Evolutionary conservation across 2,797 vertebrate genomes (phyloP).

Genomic region (Poeciliopsis infans): DNA sequence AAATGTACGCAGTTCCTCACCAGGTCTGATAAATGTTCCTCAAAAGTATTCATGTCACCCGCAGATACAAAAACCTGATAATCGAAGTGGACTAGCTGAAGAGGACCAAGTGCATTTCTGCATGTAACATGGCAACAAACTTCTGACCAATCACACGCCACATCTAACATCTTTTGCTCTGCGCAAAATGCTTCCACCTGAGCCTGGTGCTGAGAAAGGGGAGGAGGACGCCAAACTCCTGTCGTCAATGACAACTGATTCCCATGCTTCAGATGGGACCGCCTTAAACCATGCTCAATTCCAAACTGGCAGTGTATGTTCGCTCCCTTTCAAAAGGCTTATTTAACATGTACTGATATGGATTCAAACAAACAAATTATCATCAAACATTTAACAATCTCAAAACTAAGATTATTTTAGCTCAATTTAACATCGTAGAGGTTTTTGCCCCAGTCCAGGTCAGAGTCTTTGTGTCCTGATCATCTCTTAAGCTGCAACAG

Average conservation of each 20-base stretch:
- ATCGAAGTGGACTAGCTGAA: too few relatives aligned
- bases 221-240: neutral
- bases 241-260: neutral
- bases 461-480: neutral
- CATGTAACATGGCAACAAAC: neutral
- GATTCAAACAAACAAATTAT: neutral
- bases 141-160: neutral
- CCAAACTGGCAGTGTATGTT: neutral
- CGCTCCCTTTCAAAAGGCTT: neutral
- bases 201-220: neutral
- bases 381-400: neutral
- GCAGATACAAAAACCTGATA: neutral
- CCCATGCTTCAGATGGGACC: too few relatives aligned
- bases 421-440: neutral
- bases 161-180: too few relatives aligned
- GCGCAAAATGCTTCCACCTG: neutral
- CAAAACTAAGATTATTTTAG: neutral
- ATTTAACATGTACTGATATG: neutral
- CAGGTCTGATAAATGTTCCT: too few relatives aligned
- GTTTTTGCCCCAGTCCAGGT: neutral
- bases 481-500: neutral
- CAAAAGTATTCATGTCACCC: neutral
- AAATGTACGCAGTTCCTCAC: too few relatives aligned
- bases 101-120: neutral
- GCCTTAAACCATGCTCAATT: neutral